A percentile compares a stretch with the other conserved stretches of the same genome.
These are phyloP conservation scores for Aurelia aurita complex sp. Pacific DNA, from an alignment of 30 jellyfish, hydroid and myxozoan genomes.

Conservation along the genomic window DNA sequence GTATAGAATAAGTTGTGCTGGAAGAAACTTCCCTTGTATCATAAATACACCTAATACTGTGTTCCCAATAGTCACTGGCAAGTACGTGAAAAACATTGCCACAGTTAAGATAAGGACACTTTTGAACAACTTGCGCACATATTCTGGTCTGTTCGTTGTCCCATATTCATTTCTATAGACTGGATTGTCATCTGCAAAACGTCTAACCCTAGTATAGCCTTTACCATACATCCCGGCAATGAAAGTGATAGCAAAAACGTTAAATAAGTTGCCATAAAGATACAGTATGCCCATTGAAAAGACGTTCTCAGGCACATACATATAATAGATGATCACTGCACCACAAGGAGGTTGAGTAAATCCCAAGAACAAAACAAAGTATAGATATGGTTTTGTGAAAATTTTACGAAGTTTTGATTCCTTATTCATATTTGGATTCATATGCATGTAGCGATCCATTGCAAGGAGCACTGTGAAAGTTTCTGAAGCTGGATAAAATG, in stretches of 20 bases:
- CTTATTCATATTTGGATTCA: not conserved
- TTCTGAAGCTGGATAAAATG: not conserved
- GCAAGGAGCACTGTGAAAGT: not conserved
- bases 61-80: not conserved
- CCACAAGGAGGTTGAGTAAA: not conserved
- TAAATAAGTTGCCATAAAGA: not conserved
- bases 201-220: not conserved
- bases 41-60: not conserved
- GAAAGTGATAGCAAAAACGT: not conserved
- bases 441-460: not conserved
- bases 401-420: not conserved
- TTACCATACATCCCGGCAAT: not conserved
- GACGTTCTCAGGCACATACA: no score
- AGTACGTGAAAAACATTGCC: not conserved
- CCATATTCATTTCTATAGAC: not conserved
- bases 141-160: constrained; percentile 4
- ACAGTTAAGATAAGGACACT: not conserved
- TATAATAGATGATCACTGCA: not conserved
- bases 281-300: not conserved
- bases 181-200: not conserved
- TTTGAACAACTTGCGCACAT: constrained; percentile 13
- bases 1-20: not conserved
- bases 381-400: not conserved
- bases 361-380: not conserved
- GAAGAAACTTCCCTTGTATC: not conserved